Base-by-base conservation (phyloP, 2,888 invertebrate species). In the Steinernema hermaphroditum region DNA sequence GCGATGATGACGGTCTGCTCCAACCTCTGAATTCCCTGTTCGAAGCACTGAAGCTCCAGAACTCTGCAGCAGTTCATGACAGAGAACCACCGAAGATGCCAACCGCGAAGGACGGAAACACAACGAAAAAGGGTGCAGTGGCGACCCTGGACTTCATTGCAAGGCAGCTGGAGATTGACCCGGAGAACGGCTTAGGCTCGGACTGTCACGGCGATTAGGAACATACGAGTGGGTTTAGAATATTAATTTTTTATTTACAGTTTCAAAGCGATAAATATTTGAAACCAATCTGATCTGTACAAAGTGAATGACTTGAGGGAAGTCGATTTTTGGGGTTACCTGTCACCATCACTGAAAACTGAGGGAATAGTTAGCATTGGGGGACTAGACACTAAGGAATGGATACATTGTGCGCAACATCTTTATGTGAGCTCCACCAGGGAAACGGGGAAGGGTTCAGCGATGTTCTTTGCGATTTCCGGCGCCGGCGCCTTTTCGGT, bases 341-440 rank as follows among this genome's bases (percentile, higher is more conserved):
- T 22, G 50, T 22, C 24, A 12, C 6, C 50, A 22, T 50, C 50
- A 50, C 50, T 24, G 50, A 50, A 50, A 24, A 22, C 24, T n/a
- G n/a, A 24, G 9, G 22, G 50, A 50, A 2, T 50, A 22, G 12
- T 8, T 37, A 4, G 12, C 37, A 37, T 4, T 8, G 37, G 12
- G 24, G 50, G 50, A 50, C 50, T 50, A 50, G 50, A 50, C 12
- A 22, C 50, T 50, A 24, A 50, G 24, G n/a, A 50, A 19, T 50
- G 50, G 29, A 62, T n/a, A 62, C 12, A 46, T 4, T 46, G 9
- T 46, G 6, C 62, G 62, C 4, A 6, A 32, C 14, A 4, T 2
- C n/a, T n/a, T 34, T 32, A 32, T 1, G 62, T 32, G 1, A 62
- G 32, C 14, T 62, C 32, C 62, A 62, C 62, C 34, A 62, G 62